Evolutionary conservation across 2,797 vertebrate genomes (phyloP).

Genomic region (Silurus aristotelis): DNA sequence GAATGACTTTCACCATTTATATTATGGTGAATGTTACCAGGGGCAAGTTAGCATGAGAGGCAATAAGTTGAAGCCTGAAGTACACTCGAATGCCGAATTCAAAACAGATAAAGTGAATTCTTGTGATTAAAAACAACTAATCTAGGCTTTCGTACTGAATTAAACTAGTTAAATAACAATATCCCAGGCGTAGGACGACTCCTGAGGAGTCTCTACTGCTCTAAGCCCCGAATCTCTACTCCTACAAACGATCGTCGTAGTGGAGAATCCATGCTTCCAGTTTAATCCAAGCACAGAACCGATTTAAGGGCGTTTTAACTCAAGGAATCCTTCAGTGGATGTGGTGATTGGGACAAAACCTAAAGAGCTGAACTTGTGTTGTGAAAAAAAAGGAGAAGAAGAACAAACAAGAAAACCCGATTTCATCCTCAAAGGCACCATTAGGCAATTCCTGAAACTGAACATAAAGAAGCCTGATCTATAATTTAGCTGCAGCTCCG

Average conservation of each 20-base stretch:
- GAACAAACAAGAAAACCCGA: slow-evolving; percentile 17
- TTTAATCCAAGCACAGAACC: not conserved
- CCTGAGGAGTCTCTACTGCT: not conserved
- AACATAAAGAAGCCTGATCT: slow-evolving; percentile 20
- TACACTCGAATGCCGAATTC: not conserved
- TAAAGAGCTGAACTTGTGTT: not conserved
- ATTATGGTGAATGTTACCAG: not conserved
- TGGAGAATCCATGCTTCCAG: not conserved
- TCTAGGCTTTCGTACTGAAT: not conserved
- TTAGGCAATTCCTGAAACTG: slow-evolving; percentile 12
- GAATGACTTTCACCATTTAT: no score
- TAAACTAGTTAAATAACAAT: not conserved
- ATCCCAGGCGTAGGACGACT: not conserved
- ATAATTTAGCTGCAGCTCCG: slow-evolving; percentile 29
- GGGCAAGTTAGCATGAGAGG: not conserved
- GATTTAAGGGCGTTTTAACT: not conserved
- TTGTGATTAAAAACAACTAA: not conserved
- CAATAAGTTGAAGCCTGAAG: not conserved
- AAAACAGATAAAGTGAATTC: not conserved
- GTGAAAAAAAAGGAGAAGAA: not conserved
- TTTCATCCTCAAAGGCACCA: slow-evolving; percentile 16
- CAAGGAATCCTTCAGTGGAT: not conserved
- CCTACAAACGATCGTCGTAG: not conserved
- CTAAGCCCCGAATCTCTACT: not conserved
- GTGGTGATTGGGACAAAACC: slow-evolving; percentile 8